phyloP scores from a whole-genome alignment of 1,140 invertebrate genomes.

The Heterodera carotae region DNA sequence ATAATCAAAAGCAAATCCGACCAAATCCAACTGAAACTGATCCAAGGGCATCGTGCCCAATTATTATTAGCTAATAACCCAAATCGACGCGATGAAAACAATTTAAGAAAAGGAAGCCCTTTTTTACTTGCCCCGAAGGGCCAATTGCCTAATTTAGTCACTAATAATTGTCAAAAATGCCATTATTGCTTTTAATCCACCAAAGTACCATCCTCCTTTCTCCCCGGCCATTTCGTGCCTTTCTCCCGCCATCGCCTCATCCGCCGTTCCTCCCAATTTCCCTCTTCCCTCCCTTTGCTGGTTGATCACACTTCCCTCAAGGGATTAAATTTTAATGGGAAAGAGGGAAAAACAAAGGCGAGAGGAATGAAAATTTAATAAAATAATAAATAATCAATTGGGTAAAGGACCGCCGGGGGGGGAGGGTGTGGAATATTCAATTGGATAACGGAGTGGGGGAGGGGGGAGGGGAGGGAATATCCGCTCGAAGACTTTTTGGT shows the following conservation, averaged over 20 bases:
- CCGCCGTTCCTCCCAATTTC: background rate
- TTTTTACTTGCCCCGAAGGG: too few relatives aligned
- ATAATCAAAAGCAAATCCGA: background rate
- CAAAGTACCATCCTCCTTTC: background rate
- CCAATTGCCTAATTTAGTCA: too few relatives aligned
- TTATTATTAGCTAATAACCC: too few relatives aligned
- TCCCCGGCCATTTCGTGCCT: background rate
- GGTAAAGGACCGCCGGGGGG: background rate
- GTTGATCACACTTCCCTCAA: background rate
- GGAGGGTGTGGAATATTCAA: constrained; percentile 8
- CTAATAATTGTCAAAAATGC: too few relatives aligned
- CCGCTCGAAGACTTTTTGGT: background rate
- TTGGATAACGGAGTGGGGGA: constrained; percentile 1
- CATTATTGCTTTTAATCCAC: background rate
- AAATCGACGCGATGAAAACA: too few relatives aligned
- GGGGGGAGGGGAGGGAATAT: background rate
- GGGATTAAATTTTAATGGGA: constrained; percentile 17
- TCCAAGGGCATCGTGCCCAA: too few relatives aligned
- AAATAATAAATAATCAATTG: constrained; percentile 24
- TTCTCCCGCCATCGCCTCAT: too few relatives aligned
- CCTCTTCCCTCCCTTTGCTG: background rate
- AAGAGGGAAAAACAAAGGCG: background rate
- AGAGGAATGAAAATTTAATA: constrained; percentile 16
- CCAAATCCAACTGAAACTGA: background rate
- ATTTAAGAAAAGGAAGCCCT: too few relatives aligned